Evolutionary conservation across 2,113 vertebrate genomes (phyloP), one percentile per base, ranked within the genome.

Genomic region (Ploceus nigricollis): DNA sequence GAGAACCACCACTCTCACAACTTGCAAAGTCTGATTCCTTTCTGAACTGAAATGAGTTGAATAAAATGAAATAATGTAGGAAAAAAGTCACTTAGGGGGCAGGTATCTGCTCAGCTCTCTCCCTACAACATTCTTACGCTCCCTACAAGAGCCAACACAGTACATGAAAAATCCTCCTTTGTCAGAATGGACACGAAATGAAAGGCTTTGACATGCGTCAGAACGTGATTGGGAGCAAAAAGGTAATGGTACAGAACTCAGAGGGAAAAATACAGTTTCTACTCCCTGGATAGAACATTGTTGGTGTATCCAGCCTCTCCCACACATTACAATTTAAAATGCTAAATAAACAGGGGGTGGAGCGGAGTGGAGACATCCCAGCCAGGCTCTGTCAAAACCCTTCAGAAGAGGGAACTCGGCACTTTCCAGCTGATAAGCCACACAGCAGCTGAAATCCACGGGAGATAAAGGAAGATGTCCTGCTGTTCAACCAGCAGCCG

Each of bases 291-390:
- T 48, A 27, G 45, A 61, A 10, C n/a, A 35, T 7, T 50, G 20
- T 25, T 4, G 3, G 16, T 13, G 9, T 37, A 60, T 27, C 63
- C 17, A 35, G 9, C 8, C 45, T 40, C 30, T 18, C 8, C 12
- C 23, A 33, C 47, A 47, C 1, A 40, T 31, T 22, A 31, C 6
- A 69, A 19, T 69, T n/a, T 31, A 22, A 61, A n/a, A 25, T 11
- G 5, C 9, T 82, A 48, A 54, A 69, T 68, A 40, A 54, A 54
- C 0, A 0, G 39, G 61, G 11, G 28, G 9, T 68, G 39, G 9
- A 47, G 14, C 0, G 0, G 7, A 56, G 33, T 22, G 9, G 30
- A 75, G 61, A 61, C 2, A 1, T 20, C 19, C 7, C 6, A 24
- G 21, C 15, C 47, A 48, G 4, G 21, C 21, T 40, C 63, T 61